A percentile compares a stretch with the other conserved stretches of the same genome.
Evolutionary conservation across 35 echinoderm and acorn worm species (phyloP).

Genomic region (Apostichopus californicus): DNA sequence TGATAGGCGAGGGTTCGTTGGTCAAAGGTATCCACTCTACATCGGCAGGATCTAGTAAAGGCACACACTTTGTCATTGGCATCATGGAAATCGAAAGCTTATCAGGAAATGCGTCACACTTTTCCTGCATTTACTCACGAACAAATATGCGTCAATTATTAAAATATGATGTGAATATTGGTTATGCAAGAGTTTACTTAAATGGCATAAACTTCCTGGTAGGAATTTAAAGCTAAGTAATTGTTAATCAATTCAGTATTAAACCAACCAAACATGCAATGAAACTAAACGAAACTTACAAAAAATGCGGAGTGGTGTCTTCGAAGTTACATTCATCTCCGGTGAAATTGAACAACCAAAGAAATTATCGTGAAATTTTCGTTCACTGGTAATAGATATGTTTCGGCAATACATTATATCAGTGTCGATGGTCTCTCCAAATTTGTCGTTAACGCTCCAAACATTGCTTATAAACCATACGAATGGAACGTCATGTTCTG

Average conservation of each 20-base stretch:
- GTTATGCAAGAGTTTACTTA: neutral
- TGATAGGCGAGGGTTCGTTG: neutral
- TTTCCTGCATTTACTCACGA: neutral
- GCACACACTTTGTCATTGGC: neutral
- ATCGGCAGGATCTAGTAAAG: neutral
- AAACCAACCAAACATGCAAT: neutral
- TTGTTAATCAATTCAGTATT: neutral
- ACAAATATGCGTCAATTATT: too few species aligned
- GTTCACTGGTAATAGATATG: too few species aligned
- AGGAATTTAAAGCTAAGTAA: neutral
- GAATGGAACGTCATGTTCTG: neutral
- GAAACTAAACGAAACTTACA: neutral
- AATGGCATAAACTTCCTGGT: neutral
- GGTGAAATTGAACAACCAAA: neutral
- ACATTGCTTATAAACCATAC: neutral
- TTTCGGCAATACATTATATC: neutral
- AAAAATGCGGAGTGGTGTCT: neutral
- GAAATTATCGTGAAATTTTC: too few species aligned
- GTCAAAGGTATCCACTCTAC: neutral
- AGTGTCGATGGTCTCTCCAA: neutral
- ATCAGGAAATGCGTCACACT: neutral
- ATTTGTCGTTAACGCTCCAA: neutral
- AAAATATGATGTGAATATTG: too few species aligned
- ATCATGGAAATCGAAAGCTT: too few species aligned
- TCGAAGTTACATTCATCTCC: neutral